A percentile compares a stretch with the other conserved stretches of the same genome.
Conservation (phyloP, 2,113 vertebrate species). For the Helogale parvula region DNA sequence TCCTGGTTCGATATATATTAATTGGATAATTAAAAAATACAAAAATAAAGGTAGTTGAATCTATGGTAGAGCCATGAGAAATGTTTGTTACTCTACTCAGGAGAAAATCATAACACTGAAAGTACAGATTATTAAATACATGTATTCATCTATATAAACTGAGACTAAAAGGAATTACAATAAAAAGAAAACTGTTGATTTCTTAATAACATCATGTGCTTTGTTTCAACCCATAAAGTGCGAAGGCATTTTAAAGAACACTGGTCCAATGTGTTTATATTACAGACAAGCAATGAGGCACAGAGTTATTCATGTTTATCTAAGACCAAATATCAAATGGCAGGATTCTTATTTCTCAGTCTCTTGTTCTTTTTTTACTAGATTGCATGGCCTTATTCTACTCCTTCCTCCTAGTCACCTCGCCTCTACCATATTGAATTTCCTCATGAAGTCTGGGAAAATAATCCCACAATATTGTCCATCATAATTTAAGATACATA, state of each 20-base stretch:
- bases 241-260: background rate
- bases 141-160: background rate
- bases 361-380: background rate
- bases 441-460: background rate
- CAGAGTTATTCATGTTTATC: background rate
- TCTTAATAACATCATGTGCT: background rate
- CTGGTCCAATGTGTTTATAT: background rate
- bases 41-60: background rate
- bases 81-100: background rate
- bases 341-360: background rate
- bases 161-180: background rate
- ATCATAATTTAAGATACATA: background rate
- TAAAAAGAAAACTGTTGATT: background rate
- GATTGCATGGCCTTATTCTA: background rate
- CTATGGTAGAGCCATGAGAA: background rate
- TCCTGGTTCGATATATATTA: background rate
- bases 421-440: background rate
- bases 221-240: background rate
- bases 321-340: background rate
- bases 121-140: background rate
- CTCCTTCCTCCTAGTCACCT: background rate
- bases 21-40: background rate
- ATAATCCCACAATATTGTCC: background rate
- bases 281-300: background rate
- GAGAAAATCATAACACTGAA: background rate